phyloP scores from a whole-genome alignment of 2,888 invertebrate species.

The Polyommatus iphigenia region DNA sequence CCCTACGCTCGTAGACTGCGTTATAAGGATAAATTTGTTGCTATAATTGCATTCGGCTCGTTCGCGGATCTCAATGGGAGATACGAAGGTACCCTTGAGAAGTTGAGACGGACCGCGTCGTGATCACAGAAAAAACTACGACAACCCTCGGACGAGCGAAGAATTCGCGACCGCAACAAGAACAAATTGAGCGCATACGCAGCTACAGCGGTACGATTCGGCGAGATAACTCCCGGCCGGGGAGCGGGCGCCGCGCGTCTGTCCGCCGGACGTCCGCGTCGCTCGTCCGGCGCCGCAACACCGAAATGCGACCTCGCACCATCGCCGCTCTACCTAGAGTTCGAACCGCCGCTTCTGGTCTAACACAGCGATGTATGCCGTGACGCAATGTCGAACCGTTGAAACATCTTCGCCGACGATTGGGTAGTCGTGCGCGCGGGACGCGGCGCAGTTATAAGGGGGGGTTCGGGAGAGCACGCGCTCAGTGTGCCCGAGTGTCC shows the following conservation, averaged over 20 bases:
- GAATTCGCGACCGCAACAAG: constrained; percentile 77
- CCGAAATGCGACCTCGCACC: constrained; percentile 41
- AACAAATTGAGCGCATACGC: constrained; percentile 78
- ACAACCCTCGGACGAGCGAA: constrained; percentile 71
- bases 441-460: constrained; percentile 76
- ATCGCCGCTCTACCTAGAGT: constrained; percentile 47
- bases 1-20: constrained; percentile 9
- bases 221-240: constrained; percentile 74
- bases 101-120: constrained; percentile 48
- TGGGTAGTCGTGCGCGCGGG: constrained; percentile 66
- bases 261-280: constrained; percentile 48
- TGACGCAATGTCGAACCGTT: constrained; percentile 48
- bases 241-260: constrained; percentile 59
- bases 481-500: constrained; percentile 78
- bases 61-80: constrained; percentile 53
- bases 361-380: constrained; percentile 54
- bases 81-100: constrained; percentile 41
- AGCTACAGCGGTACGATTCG: constrained; percentile 77
- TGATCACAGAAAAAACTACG: constrained; percentile 67
- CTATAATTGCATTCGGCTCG: constrained; percentile 51
- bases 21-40: constrained; percentile 48
- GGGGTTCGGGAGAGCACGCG: constrained; percentile 76
- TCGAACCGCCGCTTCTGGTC: constrained; percentile 34
- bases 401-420: constrained; percentile 53
- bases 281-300: constrained; percentile 35